These are phyloP conservation scores for Drosophila azteca DNA, from an alignment of 1,140 invertebrate genomes.

Conservation along the genomic window DNA sequence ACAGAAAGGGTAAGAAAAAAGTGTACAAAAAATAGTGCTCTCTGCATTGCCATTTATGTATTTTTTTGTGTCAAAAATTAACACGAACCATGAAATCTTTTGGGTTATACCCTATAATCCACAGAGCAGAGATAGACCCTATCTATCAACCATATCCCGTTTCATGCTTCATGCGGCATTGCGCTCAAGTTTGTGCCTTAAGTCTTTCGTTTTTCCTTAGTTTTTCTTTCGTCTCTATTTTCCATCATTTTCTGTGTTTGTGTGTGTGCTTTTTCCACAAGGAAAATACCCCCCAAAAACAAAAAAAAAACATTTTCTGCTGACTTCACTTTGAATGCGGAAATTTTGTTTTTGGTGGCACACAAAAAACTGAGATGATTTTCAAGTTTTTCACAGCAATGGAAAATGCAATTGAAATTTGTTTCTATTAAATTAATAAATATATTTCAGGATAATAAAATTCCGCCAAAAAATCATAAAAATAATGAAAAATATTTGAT, in stretches of 20 bases:
- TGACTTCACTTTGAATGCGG: constrained; percentile 18
- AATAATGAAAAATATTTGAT: no score
- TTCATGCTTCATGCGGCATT: constrained; percentile 58
- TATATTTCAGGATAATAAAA: no score
- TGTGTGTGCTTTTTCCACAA: neutral
- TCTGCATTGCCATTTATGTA: neutral
- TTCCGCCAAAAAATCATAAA: no score
- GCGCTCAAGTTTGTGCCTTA: constrained; percentile 68
- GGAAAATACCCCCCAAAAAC: neutral
- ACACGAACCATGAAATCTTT: constrained; percentile 25
- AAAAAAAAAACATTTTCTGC: constrained; percentile 3
- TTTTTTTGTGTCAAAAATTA: constrained; percentile 22
- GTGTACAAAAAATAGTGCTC: neutral
- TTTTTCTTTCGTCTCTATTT: constrained; percentile 33
- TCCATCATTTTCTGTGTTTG: neutral
- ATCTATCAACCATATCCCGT: constrained; percentile 1
- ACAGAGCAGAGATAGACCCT: no score
- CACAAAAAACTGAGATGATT: no score
- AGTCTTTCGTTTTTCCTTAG: constrained; percentile 65
- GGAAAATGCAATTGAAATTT: neutral
- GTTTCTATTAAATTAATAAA: neutral
- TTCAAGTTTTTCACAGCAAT: neutral
- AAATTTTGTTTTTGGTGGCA: constrained; percentile 23
- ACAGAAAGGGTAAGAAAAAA: constrained; percentile 45
- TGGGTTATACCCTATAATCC: neutral